These are phyloP conservation scores for Naja naja DNA, from an alignment of 2,113 vertebrate species.

Conservation along the genomic window DNA sequence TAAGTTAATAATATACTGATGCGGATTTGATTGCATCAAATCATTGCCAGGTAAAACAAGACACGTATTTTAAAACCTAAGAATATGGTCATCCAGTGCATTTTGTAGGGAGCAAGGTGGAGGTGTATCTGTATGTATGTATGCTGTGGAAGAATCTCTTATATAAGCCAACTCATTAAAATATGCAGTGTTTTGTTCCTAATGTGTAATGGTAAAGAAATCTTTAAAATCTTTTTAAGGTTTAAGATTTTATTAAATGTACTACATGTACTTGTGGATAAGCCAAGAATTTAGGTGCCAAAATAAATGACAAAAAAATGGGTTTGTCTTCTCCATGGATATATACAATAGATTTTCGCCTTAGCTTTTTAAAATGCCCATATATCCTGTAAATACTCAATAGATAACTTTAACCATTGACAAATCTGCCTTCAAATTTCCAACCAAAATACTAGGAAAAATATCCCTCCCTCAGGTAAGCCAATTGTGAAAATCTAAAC, in stretches of 20 bases:
- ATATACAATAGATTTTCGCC: background rate
- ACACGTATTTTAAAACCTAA: background rate
- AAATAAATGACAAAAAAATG: background rate
- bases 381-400: background rate
- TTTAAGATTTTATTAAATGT: background rate
- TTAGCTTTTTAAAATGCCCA: background rate
- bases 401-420: background rate
- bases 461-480: background rate
- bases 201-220: background rate
- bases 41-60: background rate
- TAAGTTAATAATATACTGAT: conserved; percentile 16
- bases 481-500: background rate
- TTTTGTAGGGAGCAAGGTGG: background rate
- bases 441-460: background rate
- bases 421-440: background rate
- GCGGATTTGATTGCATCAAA: background rate
- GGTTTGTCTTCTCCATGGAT: background rate
- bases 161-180: background rate
- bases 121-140: background rate
- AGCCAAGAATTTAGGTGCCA: background rate
- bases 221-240: background rate
- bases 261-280: background rate
- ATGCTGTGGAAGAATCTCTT: background rate
- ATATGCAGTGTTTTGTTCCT: background rate
- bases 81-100: background rate